A percentile compares a stretch with the other conserved stretches of the same genome.
These are phyloP conservation scores for Corythornis vintsioides DNA, from an alignment of 2,113 vertebrate species.

Conservation along the genomic window DNA sequence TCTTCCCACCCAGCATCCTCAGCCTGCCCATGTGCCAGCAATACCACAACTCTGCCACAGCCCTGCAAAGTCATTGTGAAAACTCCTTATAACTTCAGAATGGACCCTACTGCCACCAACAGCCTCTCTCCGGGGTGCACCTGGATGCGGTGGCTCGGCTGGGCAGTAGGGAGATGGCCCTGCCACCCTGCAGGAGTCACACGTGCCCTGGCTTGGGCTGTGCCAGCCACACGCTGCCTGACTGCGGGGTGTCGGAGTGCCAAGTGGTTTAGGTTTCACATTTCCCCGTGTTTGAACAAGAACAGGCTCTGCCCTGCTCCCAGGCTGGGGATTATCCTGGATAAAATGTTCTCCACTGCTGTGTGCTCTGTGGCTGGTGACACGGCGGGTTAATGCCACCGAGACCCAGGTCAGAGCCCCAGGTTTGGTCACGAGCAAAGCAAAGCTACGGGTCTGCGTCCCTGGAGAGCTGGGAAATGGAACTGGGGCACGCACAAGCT, in stretches of 20 bases:
- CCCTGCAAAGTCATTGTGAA: not conserved
- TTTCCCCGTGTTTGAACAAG: conserved; percentile 63
- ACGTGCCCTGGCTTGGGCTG: not conserved
- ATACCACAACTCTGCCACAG: not conserved
- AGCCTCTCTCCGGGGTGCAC: not conserved
- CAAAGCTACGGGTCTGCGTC: not conserved
- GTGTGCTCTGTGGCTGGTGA: conserved; percentile 24
- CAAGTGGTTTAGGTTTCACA: conserved; percentile 62
- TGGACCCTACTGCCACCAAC: not conserved
- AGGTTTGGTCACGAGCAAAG: conserved; percentile 15
- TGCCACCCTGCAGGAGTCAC: not conserved
- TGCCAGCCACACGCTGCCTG: not conserved
- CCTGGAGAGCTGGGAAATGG: not conserved
- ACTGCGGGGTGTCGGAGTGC: conserved; percentile 26
- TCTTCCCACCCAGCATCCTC: not conserved
- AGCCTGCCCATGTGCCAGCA: not conserved
- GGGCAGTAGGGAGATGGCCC: not conserved
- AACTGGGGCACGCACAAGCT: not conserved
- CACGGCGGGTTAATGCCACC: conserved; percentile 25
- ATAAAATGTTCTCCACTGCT: conserved; percentile 57
- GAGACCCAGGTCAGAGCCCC: conserved; percentile 36
- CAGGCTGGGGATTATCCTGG: conserved; percentile 59
- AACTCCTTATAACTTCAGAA: not conserved
- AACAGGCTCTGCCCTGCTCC: conserved; percentile 40
- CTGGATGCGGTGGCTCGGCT: rapidly evolving